Evolutionary conservation across 2,797 vertebrate genomes (phyloP).

Genomic region (Rhincodon typus): DNA sequence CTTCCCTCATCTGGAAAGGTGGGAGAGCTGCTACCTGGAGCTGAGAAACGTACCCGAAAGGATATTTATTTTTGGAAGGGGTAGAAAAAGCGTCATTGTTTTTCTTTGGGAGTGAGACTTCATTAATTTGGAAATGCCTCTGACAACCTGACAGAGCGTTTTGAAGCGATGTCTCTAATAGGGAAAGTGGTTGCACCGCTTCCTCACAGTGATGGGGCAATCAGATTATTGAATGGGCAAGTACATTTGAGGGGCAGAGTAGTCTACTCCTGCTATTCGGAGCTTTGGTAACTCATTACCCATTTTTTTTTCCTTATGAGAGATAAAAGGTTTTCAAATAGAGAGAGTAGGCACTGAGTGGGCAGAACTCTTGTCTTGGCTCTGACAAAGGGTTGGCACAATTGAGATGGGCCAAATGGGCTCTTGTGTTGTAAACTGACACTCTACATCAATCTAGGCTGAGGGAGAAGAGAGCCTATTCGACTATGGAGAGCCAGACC

Average conservation of each 20-base stretch:
- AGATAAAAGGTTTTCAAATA: too few species aligned
- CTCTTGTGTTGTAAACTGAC: not conserved
- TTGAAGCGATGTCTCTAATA: not conserved
- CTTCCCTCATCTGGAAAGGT: not conserved
- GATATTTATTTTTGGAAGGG: not conserved
- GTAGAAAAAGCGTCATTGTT: not conserved
- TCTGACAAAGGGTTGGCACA: not conserved
- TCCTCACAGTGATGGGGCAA: not conserved
- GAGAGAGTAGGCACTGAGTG: too few species aligned
- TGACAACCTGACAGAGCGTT: not conserved
- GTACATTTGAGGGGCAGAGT: too few species aligned
- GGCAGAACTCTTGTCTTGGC: not conserved
- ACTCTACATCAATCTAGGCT: not conserved
- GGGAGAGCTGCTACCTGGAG: not conserved
- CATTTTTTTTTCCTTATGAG: too few species aligned
- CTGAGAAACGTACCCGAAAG: not conserved
- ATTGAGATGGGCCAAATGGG: not conserved
- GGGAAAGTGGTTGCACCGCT: not conserved
- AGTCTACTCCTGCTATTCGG: too few species aligned
- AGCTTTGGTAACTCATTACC: too few species aligned
- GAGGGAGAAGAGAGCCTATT: not conserved
- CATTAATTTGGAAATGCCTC: not conserved
- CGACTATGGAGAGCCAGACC: not conserved
- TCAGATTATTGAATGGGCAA: too few species aligned
- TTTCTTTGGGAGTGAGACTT: not conserved